Base-by-base conservation (phyloP, 2,888 invertebrate genomes). In the Hydropsyche betteni region DNA sequence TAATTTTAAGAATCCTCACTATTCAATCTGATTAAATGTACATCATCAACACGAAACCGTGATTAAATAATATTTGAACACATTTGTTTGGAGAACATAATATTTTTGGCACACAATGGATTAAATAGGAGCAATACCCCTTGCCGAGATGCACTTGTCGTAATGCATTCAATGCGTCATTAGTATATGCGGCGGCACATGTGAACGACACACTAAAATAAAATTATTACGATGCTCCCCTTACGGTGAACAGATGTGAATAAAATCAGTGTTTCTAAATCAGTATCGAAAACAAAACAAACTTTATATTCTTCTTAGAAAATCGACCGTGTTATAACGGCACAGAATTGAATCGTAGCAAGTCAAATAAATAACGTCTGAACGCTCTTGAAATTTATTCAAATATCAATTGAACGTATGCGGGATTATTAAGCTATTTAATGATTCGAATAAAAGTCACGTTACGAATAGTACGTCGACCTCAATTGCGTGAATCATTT, bases 131-230 rank as follows among this genome's bases (percentile, higher is more conserved):
- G 36, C 24, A 36, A 69, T 68, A 74, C 75, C 75, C 69, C 75
- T 70, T 24, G 50, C 70, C 16, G 50, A 34, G 75, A 69, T 70
- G 71, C 71, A 75, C 75, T 75, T 75, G 75, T 71, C 71, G 44
- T 50, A 53, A 58, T 38, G 55, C 24, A 24, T 52, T 70, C 52
- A 24, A 14, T 53, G 70, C 52, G 14, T 53, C 70, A 70, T 70
- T 70, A 70, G 52, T 53, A 53, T 53, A 33, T 70, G 33, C 34
- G 51, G 4, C 68, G 24, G 70, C 70, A 70, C 70, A 70, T 70
- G 70, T 70, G 50, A 33, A 53, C 70, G 36, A 36, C 36, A 64
- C 64, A 64, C 64, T 64, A 64, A 64, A 64, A 64, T 64, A 64
- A 64, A 64, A 64, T 64, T 64, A 64, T 64, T 64, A 33, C n/a